Evolutionary conservation across 1,140 invertebrate genomes (phyloP).

Genomic region (Drosophila pseudoananassae): DNA sequence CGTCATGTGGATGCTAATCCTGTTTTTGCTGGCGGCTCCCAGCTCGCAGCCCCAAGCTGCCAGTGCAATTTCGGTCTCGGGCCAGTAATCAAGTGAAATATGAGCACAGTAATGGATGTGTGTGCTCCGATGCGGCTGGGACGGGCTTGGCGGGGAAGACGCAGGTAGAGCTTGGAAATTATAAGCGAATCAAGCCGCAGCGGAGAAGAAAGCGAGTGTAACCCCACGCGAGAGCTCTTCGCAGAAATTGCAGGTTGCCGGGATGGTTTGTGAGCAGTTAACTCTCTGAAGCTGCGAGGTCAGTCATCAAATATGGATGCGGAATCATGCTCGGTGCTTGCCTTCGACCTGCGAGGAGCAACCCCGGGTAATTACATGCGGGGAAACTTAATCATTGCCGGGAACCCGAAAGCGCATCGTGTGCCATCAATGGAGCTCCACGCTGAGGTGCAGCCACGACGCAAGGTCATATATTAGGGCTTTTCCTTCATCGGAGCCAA

Average conservation of each 20-base stretch:
- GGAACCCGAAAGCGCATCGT: slow-evolving; percentile 54
- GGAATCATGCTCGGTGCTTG: background rate
- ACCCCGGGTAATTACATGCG: slow-evolving; percentile 77
- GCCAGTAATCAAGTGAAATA: slow-evolving; percentile 64
- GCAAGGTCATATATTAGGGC: slow-evolving; percentile 12
- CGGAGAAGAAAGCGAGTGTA: slow-evolving; percentile 27
- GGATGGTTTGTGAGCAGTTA: slow-evolving; percentile 58
- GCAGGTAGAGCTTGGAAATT: slow-evolving; percentile 32
- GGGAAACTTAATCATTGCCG: slow-evolving; percentile 69
- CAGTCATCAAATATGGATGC: slow-evolving; percentile 54
- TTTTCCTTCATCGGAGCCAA: slow-evolving; percentile 9
- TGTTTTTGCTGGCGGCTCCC: slow-evolving; percentile 6
- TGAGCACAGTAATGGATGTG: slow-evolving; percentile 49
- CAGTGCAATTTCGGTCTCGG: slow-evolving; percentile 46
- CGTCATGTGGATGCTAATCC: slow-evolving; percentile 51
- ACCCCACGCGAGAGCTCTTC: slow-evolving; percentile 3
- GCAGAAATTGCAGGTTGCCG: slow-evolving; percentile 30
- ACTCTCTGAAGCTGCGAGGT: slow-evolving; percentile 40
- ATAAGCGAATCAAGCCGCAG: slow-evolving; percentile 73
- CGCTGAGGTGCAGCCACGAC: background rate
- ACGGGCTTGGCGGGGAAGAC: no score
- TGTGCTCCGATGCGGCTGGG: slow-evolving; percentile 10
- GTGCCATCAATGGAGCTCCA: slow-evolving; percentile 54
- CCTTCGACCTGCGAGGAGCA: background rate
- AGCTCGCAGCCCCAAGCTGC: slow-evolving; percentile 5